Evolutionary conservation across 2,888 invertebrate species (phyloP).

Genomic region (Caradrina clavipalpis): DNA sequence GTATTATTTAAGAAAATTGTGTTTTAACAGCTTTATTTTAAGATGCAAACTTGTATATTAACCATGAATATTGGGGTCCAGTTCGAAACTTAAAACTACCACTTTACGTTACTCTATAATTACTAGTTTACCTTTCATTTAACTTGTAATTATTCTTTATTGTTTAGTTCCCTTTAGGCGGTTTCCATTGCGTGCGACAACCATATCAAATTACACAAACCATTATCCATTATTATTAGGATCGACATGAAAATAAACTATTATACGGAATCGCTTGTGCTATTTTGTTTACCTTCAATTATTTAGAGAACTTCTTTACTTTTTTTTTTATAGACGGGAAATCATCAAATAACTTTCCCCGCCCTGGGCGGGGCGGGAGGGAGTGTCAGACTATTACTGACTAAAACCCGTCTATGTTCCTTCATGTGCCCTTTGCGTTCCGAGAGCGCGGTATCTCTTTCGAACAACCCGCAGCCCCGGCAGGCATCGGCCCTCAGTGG

Average conservation of each 20-base stretch:
- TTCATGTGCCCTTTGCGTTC: too few relatives aligned
- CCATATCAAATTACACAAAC: conserved; percentile 22
- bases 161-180: conserved; percentile 11
- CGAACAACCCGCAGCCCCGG: too few relatives aligned
- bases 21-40: background rate
- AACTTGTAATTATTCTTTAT: conserved; percentile 13
- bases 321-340: too few relatives aligned
- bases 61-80: background rate
- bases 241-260: conserved; percentile 32
- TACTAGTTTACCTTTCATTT: conserved; percentile 17
- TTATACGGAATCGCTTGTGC: background rate
- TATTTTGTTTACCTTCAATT: conserved; percentile 19
- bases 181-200: conserved; percentile 31
- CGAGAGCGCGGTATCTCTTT: too few relatives aligned
- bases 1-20: background rate
- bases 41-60: background rate
- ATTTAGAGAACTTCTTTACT: background rate
- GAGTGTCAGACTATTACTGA: too few relatives aligned
- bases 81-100: background rate
- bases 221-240: conserved; percentile 20
- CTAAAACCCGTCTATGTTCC: too few relatives aligned
- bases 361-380: too few relatives aligned
- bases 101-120: conserved; percentile 2
- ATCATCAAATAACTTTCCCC: too few relatives aligned
- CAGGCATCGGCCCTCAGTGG: too few relatives aligned